Percentiles rank a stretch among this genome's conserved stretches.
Conservation (phyloP, 2,888 invertebrate genomes). For the Pheosia tremula region DNA sequence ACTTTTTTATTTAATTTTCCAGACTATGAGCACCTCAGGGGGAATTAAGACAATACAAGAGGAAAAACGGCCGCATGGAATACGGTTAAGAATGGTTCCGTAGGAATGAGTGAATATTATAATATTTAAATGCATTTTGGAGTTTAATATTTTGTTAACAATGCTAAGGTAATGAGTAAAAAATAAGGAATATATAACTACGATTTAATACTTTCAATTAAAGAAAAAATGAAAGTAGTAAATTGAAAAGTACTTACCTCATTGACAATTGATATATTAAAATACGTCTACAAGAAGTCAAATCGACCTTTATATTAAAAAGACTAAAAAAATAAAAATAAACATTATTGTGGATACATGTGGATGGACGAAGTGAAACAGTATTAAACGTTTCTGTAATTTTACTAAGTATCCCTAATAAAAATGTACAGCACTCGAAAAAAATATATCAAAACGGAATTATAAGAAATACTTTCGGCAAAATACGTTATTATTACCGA, state of each 20-base stretch:
- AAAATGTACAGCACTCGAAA: conserved; percentile 22
- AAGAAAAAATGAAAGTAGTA: too few relatives aligned
- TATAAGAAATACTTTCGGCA: conserved; percentile 29
- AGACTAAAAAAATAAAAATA: too few relatives aligned
- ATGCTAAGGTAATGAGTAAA: too few relatives aligned
- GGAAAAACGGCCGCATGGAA: conserved; percentile 5
- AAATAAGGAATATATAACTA: too few relatives aligned
- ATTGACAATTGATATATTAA: too few relatives aligned
- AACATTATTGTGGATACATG: too few relatives aligned
- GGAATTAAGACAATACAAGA: conserved; percentile 22
- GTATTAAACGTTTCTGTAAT: background rate
- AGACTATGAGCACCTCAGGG: conserved; percentile 33
- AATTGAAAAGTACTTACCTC: too few relatives aligned
- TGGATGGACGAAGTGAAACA: too few relatives aligned
- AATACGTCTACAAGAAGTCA: too few relatives aligned
- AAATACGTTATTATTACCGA: conserved; percentile 29
- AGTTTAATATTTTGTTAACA: background rate
- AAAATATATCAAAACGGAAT: conserved; percentile 31
- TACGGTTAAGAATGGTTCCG: background rate
- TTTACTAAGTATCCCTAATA: conserved; percentile 1
- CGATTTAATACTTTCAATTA: too few relatives aligned
- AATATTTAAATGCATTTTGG: too few relatives aligned
- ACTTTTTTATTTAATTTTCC: conserved; percentile 23
- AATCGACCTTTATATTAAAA: too few relatives aligned
- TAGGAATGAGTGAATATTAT: background rate